phyloP scores from a whole-genome alignment of 2,797 vertebrate species.

The Ctenosaura bakeri region DNA sequence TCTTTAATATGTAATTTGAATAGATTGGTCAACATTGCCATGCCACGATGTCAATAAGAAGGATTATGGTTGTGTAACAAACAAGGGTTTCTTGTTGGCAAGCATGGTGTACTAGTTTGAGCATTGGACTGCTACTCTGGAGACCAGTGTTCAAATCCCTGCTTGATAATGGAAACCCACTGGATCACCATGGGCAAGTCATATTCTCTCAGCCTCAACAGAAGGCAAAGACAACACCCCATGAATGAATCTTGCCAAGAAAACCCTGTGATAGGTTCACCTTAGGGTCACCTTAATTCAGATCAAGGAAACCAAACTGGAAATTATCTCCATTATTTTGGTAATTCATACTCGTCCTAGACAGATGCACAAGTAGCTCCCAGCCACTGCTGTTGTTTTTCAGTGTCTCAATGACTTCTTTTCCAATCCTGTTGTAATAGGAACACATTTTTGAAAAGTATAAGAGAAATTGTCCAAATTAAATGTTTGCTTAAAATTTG shows the following conservation, averaged over 20 bases:
- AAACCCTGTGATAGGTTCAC: too few species aligned
- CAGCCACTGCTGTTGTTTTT: background rate
- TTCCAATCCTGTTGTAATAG: background rate
- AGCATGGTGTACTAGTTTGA: too few species aligned
- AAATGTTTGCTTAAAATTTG: constrained; percentile 9
- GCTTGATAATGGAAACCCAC: too few species aligned
- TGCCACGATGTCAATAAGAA: background rate
- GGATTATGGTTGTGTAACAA: background rate
- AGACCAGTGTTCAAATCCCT: too few species aligned
- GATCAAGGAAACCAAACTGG: background rate
- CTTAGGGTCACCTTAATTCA: background rate
- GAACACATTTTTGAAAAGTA: background rate
- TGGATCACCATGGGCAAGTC: too few species aligned
- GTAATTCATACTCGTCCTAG: background rate
- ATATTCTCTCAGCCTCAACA: too few species aligned
- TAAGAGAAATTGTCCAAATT: background rate
- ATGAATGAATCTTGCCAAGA: too few species aligned
- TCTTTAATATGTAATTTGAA: background rate
- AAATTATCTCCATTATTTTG: background rate
- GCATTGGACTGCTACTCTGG: too few species aligned
- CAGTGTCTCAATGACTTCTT: background rate
- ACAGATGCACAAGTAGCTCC: background rate
- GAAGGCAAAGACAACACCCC: too few species aligned
- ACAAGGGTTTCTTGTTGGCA: background rate
- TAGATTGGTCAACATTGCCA: background rate